Conservation (phyloP, 2,113 vertebrate genomes). For the Sitta europaea region DNA sequence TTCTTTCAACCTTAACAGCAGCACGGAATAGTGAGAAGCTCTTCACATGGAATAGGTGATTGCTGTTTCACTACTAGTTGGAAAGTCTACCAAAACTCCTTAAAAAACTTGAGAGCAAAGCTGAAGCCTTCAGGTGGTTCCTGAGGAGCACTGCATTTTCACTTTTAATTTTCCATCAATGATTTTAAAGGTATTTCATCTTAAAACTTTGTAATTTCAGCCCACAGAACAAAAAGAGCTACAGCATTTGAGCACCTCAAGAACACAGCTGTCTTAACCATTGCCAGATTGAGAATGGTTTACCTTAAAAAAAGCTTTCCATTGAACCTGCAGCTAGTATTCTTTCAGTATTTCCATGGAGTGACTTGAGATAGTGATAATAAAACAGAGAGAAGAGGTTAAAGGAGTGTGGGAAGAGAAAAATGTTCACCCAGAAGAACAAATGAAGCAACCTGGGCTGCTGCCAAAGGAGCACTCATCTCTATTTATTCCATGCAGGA, state of each 20-base stretch:
- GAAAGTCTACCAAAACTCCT: not conserved
- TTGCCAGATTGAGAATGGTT: not conserved
- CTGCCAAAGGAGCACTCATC: slow-evolving; percentile 59
- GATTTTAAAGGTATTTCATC: not conserved
- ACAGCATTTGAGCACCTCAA: not conserved
- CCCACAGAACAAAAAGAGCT: not conserved
- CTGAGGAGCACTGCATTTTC: not conserved
- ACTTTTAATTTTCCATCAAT: not conserved
- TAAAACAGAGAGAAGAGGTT: slow-evolving; percentile 39
- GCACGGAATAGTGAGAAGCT: fast-evolving
- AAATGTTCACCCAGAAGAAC: slow-evolving; percentile 42
- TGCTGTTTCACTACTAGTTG: not conserved
- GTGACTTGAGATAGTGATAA: not conserved
- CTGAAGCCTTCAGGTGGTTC: not conserved
- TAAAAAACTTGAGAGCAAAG: not conserved
- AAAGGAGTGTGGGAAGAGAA: slow-evolving; percentile 63
- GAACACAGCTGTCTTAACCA: slow-evolving; percentile 18
- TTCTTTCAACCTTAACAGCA: not conserved
- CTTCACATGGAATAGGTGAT: not conserved
- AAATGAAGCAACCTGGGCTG: slow-evolving; percentile 47
- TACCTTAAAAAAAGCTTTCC: slow-evolving; percentile 31
- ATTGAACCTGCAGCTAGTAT: not conserved
- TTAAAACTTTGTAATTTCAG: not conserved
- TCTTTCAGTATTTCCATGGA: slow-evolving; percentile 11
- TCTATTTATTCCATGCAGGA: slow-evolving; percentile 50